Conservation (phyloP, 2,888 invertebrate genomes). For the Mongoloraphidia duomilia region DNA sequence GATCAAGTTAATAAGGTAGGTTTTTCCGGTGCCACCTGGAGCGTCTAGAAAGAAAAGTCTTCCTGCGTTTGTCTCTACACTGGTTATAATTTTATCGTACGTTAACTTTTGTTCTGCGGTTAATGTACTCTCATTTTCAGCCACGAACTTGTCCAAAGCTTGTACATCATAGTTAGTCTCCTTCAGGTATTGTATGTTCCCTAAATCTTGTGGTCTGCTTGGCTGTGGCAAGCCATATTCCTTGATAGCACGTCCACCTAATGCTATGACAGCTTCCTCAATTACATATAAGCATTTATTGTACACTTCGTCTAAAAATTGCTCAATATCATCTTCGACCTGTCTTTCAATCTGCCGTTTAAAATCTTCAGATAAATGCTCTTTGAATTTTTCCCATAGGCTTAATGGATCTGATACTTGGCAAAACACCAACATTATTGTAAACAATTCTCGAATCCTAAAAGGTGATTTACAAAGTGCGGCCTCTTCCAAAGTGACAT, state of each 20-base stretch:
- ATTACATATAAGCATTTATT: constrained; percentile 12
- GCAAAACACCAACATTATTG: constrained; percentile 14
- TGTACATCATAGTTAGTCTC: constrained; percentile 12
- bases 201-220: neutral
- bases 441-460: constrained; percentile 14
- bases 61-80: constrained; percentile 7
- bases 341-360: neutral
- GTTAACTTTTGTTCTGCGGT: constrained; percentile 11
- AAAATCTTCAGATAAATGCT: constrained; percentile 17
- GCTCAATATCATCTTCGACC: neutral
- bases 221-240: constrained; percentile 13
- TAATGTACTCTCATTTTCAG: constrained; percentile 11
- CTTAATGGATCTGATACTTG: constrained; percentile 9
- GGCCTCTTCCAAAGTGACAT: constrained; percentile 17
- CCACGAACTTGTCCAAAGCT: constrained; percentile 8
- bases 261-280: constrained; percentile 11
- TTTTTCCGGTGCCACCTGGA: constrained; percentile 19
- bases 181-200: constrained; percentile 7
- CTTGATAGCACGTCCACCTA: constrained; percentile 10
- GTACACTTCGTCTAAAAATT: constrained; percentile 8
- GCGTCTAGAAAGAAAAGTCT: constrained; percentile 19
- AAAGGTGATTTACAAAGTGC: constrained; percentile 12
- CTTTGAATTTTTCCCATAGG: constrained; percentile 16
- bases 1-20: constrained; percentile 19
- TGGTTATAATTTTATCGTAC: constrained; percentile 3